A percentile compares a stretch with the other conserved stretches of the same genome.
Conservation (phyloP, 2,888 invertebrate species). For the Standfussiana lucernea region DNA sequence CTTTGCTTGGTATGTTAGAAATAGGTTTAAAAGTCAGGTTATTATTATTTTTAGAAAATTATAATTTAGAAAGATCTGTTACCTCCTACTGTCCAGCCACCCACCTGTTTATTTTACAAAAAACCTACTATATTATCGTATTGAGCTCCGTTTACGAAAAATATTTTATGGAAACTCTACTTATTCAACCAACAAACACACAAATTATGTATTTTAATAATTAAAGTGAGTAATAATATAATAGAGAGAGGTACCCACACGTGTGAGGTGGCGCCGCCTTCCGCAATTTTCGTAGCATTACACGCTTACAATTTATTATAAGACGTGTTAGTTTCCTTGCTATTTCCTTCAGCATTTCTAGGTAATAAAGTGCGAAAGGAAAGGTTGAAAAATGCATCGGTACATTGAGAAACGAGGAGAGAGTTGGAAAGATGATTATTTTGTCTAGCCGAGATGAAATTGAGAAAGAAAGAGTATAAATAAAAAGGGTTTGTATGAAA, state of each 20-base stretch:
- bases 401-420: slow-evolving; percentile 18
- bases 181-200: slow-evolving; percentile 22
- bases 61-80: not conserved
- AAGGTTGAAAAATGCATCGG: slow-evolving; percentile 44
- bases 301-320: slow-evolving; percentile 59
- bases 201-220: slow-evolving; percentile 62
- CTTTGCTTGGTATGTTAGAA: not conserved
- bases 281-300: slow-evolving; percentile 42
- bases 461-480: not conserved
- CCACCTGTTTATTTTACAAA: not conserved
- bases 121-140: slow-evolving; percentile 1
- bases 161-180: slow-evolving; percentile 10
- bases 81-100: not conserved
- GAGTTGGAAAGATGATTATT: slow-evolving; percentile 11
- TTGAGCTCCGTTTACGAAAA: not conserved
- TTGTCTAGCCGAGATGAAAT: not conserved
- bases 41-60: not conserved
- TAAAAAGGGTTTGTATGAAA: not conserved
- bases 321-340: slow-evolving; percentile 44
- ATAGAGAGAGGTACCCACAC: slow-evolving; percentile 27
- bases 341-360: slow-evolving; percentile 45
- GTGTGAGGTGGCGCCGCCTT: slow-evolving; percentile 42
- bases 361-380: slow-evolving; percentile 44
- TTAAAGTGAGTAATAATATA: slow-evolving; percentile 49
- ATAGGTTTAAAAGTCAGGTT: not conserved